A percentile compares a stretch with the other conserved stretches of the same genome.
These are phyloP conservation scores for Blomia tropicalis DNA, from an alignment of 2,888 invertebrate genomes.

Conservation along the genomic window DNA sequence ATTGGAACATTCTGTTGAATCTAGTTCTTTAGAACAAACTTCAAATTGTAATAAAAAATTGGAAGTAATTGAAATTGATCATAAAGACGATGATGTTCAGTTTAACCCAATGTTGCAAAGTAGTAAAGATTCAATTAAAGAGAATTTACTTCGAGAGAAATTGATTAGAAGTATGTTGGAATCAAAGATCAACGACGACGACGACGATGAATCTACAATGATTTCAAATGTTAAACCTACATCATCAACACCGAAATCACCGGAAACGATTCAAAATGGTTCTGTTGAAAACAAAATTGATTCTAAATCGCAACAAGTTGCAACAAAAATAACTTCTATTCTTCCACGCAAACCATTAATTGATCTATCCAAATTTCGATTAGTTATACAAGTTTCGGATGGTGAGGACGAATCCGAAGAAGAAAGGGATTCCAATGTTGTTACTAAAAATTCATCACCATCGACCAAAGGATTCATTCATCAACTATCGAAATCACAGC, in stretches of 20 bases:
- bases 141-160: constrained; percentile 4
- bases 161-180: constrained; percentile 2
- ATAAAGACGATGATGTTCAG: background rate
- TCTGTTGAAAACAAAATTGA: background rate
- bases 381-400: background rate
- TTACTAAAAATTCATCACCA: background rate
- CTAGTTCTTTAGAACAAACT: background rate
- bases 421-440: background rate
- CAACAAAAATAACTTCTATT: no score
- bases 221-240: background rate
- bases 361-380: background rate
- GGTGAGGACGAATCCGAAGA: background rate
- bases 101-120: background rate
- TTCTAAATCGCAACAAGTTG: background rate
- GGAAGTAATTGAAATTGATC: background rate
- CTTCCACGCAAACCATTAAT: background rate
- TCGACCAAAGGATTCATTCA: background rate
- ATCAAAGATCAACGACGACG: background rate
- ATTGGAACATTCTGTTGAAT: background rate
- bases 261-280: background rate
- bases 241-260: background rate
- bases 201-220: background rate
- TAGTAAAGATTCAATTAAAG: background rate
- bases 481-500: constrained; percentile 18
- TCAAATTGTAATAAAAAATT: background rate